Evolutionary conservation across 1,140 invertebrate genomes (phyloP), one percentile per base, ranked within the genome.

Genomic region (Microplitis demolitor): DNA sequence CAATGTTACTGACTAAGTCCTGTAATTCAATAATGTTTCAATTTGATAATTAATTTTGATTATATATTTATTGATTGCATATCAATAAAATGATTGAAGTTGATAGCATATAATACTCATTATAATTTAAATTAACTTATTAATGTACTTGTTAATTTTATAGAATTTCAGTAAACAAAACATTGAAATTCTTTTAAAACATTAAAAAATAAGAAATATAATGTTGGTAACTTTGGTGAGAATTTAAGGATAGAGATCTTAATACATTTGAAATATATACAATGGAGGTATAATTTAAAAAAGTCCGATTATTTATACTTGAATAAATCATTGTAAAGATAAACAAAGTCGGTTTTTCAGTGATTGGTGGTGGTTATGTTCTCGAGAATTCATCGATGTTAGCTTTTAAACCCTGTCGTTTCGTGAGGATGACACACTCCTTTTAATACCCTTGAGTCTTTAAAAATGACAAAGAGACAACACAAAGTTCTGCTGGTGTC

Each of bases 381-480:
- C n/a, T 34, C 34, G 16, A 56, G 37, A 39, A 67, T 60, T 33
- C 66, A 67, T 67, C 34, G 56, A 58, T 58, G 16, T 58, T 58
- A 58, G 56, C 56, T 58, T 58, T 58, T 58, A 58, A 58, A 58
- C 31, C 56, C 56, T 58, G 50, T 24, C 50, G 50, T 53, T 35
- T 68, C 66, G 66, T 34, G 66, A 24, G 66, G 54, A 58, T 60
- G 66, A 58, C 54, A 68, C 53, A 45, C 31, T 34, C 53, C 16
- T 68, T 68, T 68, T 68, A 58, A 68, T 68, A 33, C 34, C 8
- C 13, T 50, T 9, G 37, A 67, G 31, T 39, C 66, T 39, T 58
- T 60, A 45, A 68, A 45, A 56, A 68, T n/a, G 66, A 66, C 64
- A 66, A 68, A 60, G 66, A 56, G 34, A 45, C 66, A 68, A 58